Evolutionary conservation across 2,888 invertebrate species (phyloP).

Genomic region (Tachina lurida): DNA sequence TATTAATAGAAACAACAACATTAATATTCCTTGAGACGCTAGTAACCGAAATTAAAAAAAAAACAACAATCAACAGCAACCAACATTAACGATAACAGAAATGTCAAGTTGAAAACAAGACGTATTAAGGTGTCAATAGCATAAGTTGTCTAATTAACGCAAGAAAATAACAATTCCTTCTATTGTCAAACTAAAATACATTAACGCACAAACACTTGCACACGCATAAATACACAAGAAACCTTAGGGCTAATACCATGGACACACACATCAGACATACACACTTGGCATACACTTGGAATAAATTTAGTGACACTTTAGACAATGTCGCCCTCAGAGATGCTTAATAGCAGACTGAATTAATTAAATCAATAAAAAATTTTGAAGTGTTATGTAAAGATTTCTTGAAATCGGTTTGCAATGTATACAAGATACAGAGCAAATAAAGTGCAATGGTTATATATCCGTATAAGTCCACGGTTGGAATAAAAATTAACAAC

Average conservation of each 20-base stretch:
- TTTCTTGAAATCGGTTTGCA: no score
- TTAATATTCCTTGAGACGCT: background rate
- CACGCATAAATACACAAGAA: background rate
- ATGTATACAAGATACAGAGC: no score
- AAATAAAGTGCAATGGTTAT: no score
- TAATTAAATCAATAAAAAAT: no score
- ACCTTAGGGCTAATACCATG: background rate
- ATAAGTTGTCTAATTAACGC: constrained; percentile 70
- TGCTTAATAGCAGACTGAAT: no score
- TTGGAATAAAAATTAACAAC: no score
- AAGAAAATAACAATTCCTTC: constrained; percentile 64
- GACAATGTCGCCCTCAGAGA: no score
- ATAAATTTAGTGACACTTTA: no score
- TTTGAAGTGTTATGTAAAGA: no score
- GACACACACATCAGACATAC: background rate
- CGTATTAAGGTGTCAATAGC: constrained; percentile 67
- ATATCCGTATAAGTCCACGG: no score
- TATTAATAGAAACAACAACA: background rate
- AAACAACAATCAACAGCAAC: constrained; percentile 7
- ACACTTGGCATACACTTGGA: background rate
- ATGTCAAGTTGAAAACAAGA: constrained; percentile 54
- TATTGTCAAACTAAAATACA: constrained; percentile 26
- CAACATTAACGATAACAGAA: constrained; percentile 37
- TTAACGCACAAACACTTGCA: constrained; percentile 9
- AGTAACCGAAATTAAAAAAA: constrained; percentile 2